Evolutionary conservation across 1,140 invertebrate genomes (phyloP).

Genomic region (Cotesia vestalis): DNA sequence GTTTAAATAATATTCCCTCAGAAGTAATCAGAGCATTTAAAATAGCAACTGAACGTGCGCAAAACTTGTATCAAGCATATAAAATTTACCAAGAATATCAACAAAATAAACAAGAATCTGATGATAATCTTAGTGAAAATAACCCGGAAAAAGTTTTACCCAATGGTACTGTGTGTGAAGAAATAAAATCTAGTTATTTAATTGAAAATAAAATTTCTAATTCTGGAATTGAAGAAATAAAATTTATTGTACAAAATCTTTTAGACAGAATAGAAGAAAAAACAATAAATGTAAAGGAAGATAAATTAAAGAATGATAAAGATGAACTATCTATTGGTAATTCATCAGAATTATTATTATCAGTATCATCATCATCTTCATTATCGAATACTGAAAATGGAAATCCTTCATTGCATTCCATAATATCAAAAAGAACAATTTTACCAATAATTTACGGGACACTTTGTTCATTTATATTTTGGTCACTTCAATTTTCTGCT

Average conservation of each 20-base stretch:
- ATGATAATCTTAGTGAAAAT: neutral
- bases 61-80: conserved; percentile 43
- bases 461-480: conserved; percentile 49
- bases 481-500: conserved; percentile 48
- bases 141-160: no score
- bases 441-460: conserved; percentile 45
- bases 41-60: conserved; percentile 33
- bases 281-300: conserved; percentile 1
- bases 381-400: neutral
- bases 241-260: conserved; percentile 20
- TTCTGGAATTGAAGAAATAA: conserved; percentile 15
- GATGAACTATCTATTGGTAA: neutral
- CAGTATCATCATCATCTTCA: no score
- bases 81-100: conserved; percentile 34
- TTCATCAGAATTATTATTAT: no score
- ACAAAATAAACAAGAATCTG: conserved; percentile 31
- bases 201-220: conserved; percentile 4
- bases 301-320: neutral
- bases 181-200: neutral
- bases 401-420: neutral
- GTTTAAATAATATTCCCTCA: conserved; percentile 22
- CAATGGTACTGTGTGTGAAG: neutral
- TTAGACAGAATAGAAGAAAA: conserved; percentile 28
- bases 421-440: conserved; percentile 39
- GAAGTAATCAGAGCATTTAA: conserved; percentile 40